phyloP scores from a whole-genome alignment of 37 sponge, comb jelly and placozoan genomes.

The Amphimedon queenslandica region DNA sequence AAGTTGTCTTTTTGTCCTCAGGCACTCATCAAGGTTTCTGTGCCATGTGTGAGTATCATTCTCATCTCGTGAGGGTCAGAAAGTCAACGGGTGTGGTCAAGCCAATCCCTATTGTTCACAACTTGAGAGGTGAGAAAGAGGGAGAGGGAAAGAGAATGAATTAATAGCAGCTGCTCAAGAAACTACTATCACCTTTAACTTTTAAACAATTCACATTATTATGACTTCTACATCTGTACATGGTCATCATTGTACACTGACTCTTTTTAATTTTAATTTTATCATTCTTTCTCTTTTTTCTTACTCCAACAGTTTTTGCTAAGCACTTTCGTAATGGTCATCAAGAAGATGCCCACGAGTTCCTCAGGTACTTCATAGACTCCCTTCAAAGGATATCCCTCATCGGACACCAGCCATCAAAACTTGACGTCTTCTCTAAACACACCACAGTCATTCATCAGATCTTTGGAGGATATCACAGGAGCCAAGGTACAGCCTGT shows the following conservation, averaged over 20 bases:
- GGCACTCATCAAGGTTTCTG: slow-evolving; percentile 82
- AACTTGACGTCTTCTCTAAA: slow-evolving; percentile 65
- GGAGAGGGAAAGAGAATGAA: not conserved
- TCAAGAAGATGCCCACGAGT: slow-evolving; percentile 99
- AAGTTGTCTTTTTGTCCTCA: too few species aligned
- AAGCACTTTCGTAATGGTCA: slow-evolving; percentile 83
- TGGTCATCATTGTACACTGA: not conserved
- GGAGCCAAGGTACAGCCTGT: slow-evolving; percentile 70
- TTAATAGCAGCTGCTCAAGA: too few species aligned
- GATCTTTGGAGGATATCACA: slow-evolving; percentile 94
- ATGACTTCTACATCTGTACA: too few species aligned
- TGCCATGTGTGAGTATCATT: slow-evolving; percentile 80
- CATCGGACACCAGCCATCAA: slow-evolving; percentile 17
- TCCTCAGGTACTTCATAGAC: slow-evolving; percentile 90
- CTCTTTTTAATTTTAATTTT: not conserved
- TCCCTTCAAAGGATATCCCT: slow-evolving; percentile 86
- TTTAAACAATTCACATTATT: too few species aligned
- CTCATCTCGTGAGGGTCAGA: slow-evolving; percentile 50
- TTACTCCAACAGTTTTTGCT: slow-evolving; percentile 60
- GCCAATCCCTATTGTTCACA: slow-evolving; percentile 81
- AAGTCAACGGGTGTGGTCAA: slow-evolving; percentile 39
- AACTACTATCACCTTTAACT: too few species aligned
- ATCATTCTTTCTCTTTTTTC: too few species aligned
- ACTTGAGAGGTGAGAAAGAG: slow-evolving; percentile 81
- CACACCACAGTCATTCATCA: slow-evolving; percentile 88